Evolutionary conservation across 2,888 invertebrate genomes (phyloP).

Genomic region (Cordilura impudica): DNA sequence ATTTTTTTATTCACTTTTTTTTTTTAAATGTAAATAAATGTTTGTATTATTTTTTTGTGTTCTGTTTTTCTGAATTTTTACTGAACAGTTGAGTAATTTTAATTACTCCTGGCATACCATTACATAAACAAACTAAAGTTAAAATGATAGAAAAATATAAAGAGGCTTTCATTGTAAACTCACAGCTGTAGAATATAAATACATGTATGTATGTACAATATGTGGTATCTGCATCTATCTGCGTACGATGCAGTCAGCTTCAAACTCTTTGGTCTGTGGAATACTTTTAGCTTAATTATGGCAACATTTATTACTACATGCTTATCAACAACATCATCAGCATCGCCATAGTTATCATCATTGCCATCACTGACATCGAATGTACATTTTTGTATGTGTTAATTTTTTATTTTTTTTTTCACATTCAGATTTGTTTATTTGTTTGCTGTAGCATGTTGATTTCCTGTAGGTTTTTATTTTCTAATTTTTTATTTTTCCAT

Average conservation of each 20-base stretch:
- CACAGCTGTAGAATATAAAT: too few relatives aligned
- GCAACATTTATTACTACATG: slow-evolving; percentile 34
- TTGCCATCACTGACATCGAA: slow-evolving; percentile 35
- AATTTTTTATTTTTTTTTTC: slow-evolving; percentile 25
- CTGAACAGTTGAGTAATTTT: slow-evolving; percentile 60
- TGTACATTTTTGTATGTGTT: slow-evolving; percentile 37
- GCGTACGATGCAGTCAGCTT: background rate
- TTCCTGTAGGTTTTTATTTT: slow-evolving; percentile 43
- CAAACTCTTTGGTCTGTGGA: slow-evolving; percentile 4
- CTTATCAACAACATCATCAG: slow-evolving; percentile 4
- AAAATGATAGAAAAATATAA: slow-evolving; percentile 48
- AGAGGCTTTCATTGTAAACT: slow-evolving; percentile 17
- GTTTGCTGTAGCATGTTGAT: slow-evolving; percentile 39
- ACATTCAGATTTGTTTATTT: slow-evolving; percentile 32
- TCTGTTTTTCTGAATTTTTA: slow-evolving; percentile 37
- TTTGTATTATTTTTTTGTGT: slow-evolving; percentile 35
- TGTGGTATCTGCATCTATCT: background rate
- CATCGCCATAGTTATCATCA: background rate
- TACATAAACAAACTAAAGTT: slow-evolving; percentile 44
- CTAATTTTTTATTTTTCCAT: slow-evolving; percentile 1
- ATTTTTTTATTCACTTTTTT: background rate
- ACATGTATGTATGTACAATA: background rate
- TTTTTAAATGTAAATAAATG: slow-evolving; percentile 24
- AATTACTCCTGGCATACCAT: slow-evolving; percentile 59
- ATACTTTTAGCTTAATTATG: slow-evolving; percentile 57